Evolutionary conservation across 2,797 vertebrate genomes (phyloP), one percentile per base, ranked within the genome.

Genomic region (Gambelia wislizenii): DNA sequence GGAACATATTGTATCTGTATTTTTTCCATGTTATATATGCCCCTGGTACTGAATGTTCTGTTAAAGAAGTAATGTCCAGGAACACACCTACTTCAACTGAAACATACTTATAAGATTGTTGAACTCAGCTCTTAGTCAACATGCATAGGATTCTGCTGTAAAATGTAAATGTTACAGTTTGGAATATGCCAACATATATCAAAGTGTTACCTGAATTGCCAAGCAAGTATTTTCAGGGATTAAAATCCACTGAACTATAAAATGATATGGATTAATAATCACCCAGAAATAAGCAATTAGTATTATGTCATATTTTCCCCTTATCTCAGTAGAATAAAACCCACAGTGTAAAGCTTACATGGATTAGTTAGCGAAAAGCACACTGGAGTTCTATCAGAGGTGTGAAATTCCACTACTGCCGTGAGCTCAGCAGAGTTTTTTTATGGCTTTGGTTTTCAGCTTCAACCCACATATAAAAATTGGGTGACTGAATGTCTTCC

Each of bases 191-290:
- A 56, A 20, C 70, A 42, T 12, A 33, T 22, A 85, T 61, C 84
- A 76, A 61, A 85, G 8, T 44, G 49, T 22, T 44, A 18, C 56
- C 59, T 86, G 12, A 78, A 72, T 6, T 42, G 18, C 25, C 80
- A 85, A 33, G 16, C 70, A 78, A 64, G 74, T 14, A 86, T 79
- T 83, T 83, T 64, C 27, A 36, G 42, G 25, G 59, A 69, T 89
- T 44, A 72, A 33, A 87, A 44, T 85, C 70, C 54, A 54, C 14
- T 64, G 75, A 22, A 7, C 6, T 33, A 22, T 64, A 88, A n/a
- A 90, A 79, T 64, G 6, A 87, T 86, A n/a, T 36, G 42, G 56
- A 89, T 56, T 87, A 91, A 85, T 54, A 61, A 10, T 27, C 61
- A 81, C 30, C 56, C 81, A 86, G 7, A 76, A 87, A 30, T 33